Percentiles rank a stretch among this genome's conserved stretches.
phyloP scores from a whole-genome alignment of 2,113 vertebrate genomes.

The Corynorhinus townsendii region DNA sequence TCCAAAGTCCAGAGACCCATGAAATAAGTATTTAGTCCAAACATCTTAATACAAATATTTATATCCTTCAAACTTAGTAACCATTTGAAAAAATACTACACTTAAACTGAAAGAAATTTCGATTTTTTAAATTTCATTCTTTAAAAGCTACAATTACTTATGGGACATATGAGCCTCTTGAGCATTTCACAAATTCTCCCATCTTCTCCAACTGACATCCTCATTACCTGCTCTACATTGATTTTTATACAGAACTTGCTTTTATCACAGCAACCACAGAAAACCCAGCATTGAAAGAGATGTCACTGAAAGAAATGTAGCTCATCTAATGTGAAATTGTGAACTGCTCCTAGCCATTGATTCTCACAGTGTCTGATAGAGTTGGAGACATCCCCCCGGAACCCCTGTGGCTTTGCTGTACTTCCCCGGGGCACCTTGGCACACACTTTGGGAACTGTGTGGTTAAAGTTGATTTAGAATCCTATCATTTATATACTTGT shows the following conservation, averaged over 20 bases:
- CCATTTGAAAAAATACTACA: background rate
- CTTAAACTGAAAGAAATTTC: background rate
- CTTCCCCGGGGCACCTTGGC: background rate
- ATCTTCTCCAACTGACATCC: background rate
- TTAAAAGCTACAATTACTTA: background rate
- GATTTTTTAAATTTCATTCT: background rate
- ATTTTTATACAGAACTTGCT: background rate
- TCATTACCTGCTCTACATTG: background rate
- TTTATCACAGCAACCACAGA: background rate
- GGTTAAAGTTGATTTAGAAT: background rate
- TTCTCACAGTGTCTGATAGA: background rate
- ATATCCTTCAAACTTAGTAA: background rate
- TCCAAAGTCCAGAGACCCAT: background rate
- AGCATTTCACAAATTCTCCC: background rate
- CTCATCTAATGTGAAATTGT: background rate
- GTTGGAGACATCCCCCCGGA: background rate
- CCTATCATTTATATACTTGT: background rate
- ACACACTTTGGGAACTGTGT: background rate
- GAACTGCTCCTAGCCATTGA: background rate
- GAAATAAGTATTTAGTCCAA: background rate
- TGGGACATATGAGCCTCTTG: background rate
- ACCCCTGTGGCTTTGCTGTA: background rate
- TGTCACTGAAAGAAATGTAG: background rate
- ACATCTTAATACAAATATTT: background rate
- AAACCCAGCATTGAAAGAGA: background rate